Conservation (phyloP, 2,113 vertebrate species). For the Malurus elegans region DNA sequence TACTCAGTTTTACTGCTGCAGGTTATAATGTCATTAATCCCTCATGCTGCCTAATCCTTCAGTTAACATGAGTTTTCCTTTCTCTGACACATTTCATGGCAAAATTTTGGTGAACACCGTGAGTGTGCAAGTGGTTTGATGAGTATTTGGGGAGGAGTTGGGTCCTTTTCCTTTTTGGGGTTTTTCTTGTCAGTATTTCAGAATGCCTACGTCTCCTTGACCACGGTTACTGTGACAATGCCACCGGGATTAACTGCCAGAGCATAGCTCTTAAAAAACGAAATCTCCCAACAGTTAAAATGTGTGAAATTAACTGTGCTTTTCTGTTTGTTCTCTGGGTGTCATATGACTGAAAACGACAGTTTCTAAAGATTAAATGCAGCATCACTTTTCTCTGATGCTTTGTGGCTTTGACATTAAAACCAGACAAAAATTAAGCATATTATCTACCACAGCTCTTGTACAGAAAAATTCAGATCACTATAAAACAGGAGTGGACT, state of each 20-base stretch:
- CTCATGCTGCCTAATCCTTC: background rate
- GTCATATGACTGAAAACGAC: background rate
- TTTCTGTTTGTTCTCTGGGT: background rate
- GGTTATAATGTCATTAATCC: slow-evolving; percentile 14
- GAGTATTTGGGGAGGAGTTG: background rate
- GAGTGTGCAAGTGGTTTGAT: background rate
- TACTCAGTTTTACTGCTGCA: background rate
- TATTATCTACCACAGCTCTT: background rate
- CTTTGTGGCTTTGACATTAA: background rate
- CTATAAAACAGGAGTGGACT: background rate
- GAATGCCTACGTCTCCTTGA: background rate
- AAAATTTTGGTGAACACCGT: background rate
- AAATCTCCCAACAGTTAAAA: background rate
- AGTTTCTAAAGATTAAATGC: background rate
- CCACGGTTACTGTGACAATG: background rate
- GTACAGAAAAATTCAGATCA: background rate
- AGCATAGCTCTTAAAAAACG: background rate
- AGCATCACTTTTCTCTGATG: background rate
- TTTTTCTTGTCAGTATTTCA: background rate
- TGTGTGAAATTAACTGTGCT: slow-evolving; percentile 14
- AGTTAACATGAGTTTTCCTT: background rate
- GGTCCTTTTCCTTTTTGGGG: background rate
- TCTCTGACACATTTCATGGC: background rate
- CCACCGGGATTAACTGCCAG: background rate
- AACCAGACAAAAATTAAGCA: background rate